Percentiles rank a stretch among this genome's conserved stretches.
Conservation (phyloP, 2,888 invertebrate genomes). For the Pyrocoelia pectoralis region DNA sequence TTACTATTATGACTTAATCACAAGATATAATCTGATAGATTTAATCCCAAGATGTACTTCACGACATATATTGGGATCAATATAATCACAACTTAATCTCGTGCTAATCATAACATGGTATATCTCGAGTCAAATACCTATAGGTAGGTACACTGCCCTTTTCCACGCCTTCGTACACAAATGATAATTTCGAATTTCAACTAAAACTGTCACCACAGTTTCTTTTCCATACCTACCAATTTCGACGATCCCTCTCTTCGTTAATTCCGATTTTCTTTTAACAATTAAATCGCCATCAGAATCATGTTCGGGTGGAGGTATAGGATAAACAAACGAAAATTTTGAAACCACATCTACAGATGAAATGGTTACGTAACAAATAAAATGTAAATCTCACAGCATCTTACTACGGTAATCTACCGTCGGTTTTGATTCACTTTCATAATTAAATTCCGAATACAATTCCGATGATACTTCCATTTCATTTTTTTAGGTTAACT, state of each 20-base stretch:
- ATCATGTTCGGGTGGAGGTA: slow-evolving; percentile 62
- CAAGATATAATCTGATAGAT: no score
- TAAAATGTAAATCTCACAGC: background rate
- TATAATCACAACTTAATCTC: no score
- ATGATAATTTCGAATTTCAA: no score
- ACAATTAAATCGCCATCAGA: slow-evolving; percentile 77
- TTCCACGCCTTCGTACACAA: no score
- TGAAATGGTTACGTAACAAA: no score
- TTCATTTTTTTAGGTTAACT: no score
- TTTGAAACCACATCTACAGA: slow-evolving; percentile 77
- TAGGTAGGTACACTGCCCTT: no score
- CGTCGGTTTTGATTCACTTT: slow-evolving; percentile 57
- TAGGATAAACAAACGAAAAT: slow-evolving; percentile 71
- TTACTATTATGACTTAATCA: no score
- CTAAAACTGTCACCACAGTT: background rate
- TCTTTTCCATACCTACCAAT: slow-evolving; percentile 64
- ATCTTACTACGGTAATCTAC: slow-evolving; percentile 55
- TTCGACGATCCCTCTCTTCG: slow-evolving; percentile 62
- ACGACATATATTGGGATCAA: no score
- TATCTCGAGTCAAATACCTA: no score
- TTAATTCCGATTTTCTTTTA: slow-evolving; percentile 52
- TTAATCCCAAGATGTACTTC: no score
- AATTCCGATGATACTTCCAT: slow-evolving; percentile 73
- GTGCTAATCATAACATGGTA: no score
- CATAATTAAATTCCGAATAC: slow-evolving; percentile 73